Evolutionary conservation across 2,113 vertebrate genomes (phyloP).

Genomic region (Embiotoca jacksoni): DNA sequence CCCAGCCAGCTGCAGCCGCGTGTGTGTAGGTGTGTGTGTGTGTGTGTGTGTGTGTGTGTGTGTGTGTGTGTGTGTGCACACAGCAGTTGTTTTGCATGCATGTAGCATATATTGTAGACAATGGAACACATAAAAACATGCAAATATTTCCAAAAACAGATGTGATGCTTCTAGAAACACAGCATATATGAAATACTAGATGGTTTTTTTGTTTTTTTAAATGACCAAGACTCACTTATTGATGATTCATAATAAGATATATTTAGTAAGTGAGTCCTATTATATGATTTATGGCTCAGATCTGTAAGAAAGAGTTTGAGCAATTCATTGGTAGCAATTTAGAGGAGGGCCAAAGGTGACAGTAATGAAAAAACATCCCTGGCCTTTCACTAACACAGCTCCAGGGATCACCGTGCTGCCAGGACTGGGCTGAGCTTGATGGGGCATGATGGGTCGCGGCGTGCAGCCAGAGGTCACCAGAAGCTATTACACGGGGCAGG

Average conservation of each 20-base stretch:
- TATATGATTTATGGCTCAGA: no score
- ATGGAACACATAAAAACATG: neutral
- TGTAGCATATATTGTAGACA: neutral
- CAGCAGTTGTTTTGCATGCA: constrained; percentile 14
- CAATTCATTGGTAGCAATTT: neutral
- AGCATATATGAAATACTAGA: no score
- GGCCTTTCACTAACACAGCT: neutral
- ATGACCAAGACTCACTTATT: no score
- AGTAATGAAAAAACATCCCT: neutral
- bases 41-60: constrained; percentile 16
- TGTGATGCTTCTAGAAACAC: no score
- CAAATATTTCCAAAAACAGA: no score
- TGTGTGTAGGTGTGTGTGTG: constrained; percentile 25
- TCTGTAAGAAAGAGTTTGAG: neutral
- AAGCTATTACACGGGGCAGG: constrained; percentile 59
- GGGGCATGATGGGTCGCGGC: constrained; percentile 40
- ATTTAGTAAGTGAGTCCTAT: no score
- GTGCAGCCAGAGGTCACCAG: constrained; percentile 60
- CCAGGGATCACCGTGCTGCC: constrained; percentile 12
- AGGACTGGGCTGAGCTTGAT: constrained; percentile 41
- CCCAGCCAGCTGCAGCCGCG: constrained; percentile 32
- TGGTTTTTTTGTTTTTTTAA: no score
- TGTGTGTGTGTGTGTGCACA: neutral
- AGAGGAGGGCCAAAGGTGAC: neutral
- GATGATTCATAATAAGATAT: no score